Evolutionary conservation across 1,140 invertebrate species (phyloP).

Genomic region (Hyposmocoma kahamanoa): DNA sequence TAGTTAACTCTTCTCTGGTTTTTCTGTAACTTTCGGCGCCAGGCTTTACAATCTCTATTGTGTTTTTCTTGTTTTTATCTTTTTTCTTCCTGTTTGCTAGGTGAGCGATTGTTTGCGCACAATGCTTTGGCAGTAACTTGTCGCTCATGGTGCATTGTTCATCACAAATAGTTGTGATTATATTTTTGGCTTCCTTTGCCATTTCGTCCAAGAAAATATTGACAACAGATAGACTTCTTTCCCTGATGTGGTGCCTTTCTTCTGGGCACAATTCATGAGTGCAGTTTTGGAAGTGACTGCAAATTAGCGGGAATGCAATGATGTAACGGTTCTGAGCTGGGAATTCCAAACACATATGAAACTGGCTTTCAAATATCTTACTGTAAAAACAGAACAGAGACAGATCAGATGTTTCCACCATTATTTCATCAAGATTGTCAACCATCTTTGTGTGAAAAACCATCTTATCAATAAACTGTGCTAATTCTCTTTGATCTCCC

Average conservation of each 20-base stretch:
- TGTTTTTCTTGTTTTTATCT: slow-evolving; percentile 91
- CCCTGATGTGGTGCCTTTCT: slow-evolving; percentile 97
- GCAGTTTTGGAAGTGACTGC: slow-evolving; percentile 97
- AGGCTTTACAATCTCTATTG: slow-evolving; percentile 89
- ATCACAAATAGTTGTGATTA: slow-evolving; percentile 98
- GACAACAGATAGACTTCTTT: slow-evolving; percentile 95
- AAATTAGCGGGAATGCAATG: slow-evolving; percentile 97
- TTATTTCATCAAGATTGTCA: slow-evolving; percentile 97
- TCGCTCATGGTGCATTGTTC: slow-evolving; percentile 96
- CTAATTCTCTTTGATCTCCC: slow-evolving; percentile 90
- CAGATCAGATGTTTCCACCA: slow-evolving; percentile 97
- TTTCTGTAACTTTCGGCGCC: slow-evolving; percentile 96
- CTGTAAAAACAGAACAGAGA: slow-evolving; percentile 98
- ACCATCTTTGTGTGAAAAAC: slow-evolving; percentile 99
- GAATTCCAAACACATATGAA: slow-evolving; percentile 98
- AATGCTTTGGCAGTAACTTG: slow-evolving; percentile 95
- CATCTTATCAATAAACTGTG: slow-evolving; percentile 95
- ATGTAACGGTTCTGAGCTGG: slow-evolving; percentile 98
- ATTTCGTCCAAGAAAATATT: slow-evolving; percentile 99
- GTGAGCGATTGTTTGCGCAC: slow-evolving; percentile 90
- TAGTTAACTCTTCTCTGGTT: slow-evolving; percentile 96
- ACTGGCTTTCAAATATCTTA: slow-evolving; percentile 97
- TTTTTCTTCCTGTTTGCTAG: slow-evolving; percentile 93
- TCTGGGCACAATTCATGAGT: slow-evolving; percentile 99
- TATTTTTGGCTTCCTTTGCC: slow-evolving; percentile 99